Conservation (phyloP, 2,888 invertebrate genomes). For the Orgyia antiqua region DNA sequence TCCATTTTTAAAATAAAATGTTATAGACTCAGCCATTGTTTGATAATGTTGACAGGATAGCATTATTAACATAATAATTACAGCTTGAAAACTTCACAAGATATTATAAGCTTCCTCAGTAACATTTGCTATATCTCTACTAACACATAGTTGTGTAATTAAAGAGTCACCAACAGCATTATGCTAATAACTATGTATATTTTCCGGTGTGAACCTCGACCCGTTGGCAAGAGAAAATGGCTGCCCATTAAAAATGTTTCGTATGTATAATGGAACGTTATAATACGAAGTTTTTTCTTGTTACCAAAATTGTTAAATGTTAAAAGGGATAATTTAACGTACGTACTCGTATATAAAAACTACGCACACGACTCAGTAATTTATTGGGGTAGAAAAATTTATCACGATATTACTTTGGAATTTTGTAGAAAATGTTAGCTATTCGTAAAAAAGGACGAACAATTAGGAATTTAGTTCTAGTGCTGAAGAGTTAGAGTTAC, state of each 20-base stretch:
- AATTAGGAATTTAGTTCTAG: no score
- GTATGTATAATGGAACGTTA: slow-evolving; percentile 18
- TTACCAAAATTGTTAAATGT: slow-evolving; percentile 18
- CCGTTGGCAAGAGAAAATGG: slow-evolving; percentile 18
- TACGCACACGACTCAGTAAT: neutral
- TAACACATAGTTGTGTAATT: slow-evolving; percentile 35
- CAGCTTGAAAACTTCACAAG: slow-evolving; percentile 21
- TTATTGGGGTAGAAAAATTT: slow-evolving; percentile 1
- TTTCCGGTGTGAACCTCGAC: slow-evolving; percentile 23
- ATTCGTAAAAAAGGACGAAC: slow-evolving; percentile 1
- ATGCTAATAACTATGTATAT: slow-evolving; percentile 33
- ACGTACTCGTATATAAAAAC: slow-evolving; percentile 2
- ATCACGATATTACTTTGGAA: neutral
- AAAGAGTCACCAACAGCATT: slow-evolving; percentile 38
- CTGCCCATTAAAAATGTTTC: slow-evolving; percentile 20
- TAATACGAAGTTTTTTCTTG: slow-evolving; percentile 15
- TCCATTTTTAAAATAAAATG: slow-evolving; percentile 21
- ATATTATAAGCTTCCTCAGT: slow-evolving; percentile 25
- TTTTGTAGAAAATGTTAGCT: neutral
- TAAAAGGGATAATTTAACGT: slow-evolving; percentile 6
- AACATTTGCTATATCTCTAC: slow-evolving; percentile 24
- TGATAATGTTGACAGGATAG: slow-evolving; percentile 21
- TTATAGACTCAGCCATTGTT: slow-evolving; percentile 17
- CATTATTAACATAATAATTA: slow-evolving; percentile 24
- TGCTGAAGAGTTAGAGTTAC: no score